Base-by-base conservation (phyloP, 2,888 invertebrate species). In the Bugula neritina region DNA sequence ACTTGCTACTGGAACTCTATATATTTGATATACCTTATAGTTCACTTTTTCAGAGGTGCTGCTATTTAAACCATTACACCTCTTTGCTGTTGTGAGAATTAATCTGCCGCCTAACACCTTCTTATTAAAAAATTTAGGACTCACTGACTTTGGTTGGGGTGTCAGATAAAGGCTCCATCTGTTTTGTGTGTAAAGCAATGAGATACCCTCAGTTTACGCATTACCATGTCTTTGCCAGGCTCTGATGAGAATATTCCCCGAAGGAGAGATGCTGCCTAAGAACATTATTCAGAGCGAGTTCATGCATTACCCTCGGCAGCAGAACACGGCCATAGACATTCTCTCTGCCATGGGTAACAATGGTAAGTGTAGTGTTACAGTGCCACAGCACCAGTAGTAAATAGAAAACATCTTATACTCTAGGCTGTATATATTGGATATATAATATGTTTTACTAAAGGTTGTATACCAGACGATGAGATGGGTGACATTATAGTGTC, bases 341-440 rank as follows among this genome's bases (percentile, higher is more conserved):
- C 85, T 97, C 34, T 91, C 92, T 78, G 91, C 94, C 87, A 99
- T 99, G 98, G 97, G 98, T 87, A 89, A 91, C 76, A 90, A 92
- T 84, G 91, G 93, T 91, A 85, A 80, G 78, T 17, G 17, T 43
- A 43, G 43, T 5, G 43, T 43, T 43, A 10, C 43, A 17, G 43
- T 43, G 43, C 43, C n/a, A n/a, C n/a, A n/a, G n/a, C n/a, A n/a
- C n/a, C n/a, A n/a, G n/a, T n/a, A n/a, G n/a, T n/a, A n/a, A n/a
- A n/a, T n/a, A n/a, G n/a, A n/a, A n/a, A n/a, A n/a, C n/a, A 27
- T n/a, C 31, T 63, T 63, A 63, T 57, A 13, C 57, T 57, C 23
- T 3, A 17, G 57, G 23, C 57, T 57, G 23, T 57, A 10, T 52
- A 52, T 52, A 52, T 17, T 21, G 21, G n/a, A n/a, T n/a, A n/a